Base-by-base conservation (phyloP, 2,113 vertebrate species). In the Lucifuga dentata region DNA sequence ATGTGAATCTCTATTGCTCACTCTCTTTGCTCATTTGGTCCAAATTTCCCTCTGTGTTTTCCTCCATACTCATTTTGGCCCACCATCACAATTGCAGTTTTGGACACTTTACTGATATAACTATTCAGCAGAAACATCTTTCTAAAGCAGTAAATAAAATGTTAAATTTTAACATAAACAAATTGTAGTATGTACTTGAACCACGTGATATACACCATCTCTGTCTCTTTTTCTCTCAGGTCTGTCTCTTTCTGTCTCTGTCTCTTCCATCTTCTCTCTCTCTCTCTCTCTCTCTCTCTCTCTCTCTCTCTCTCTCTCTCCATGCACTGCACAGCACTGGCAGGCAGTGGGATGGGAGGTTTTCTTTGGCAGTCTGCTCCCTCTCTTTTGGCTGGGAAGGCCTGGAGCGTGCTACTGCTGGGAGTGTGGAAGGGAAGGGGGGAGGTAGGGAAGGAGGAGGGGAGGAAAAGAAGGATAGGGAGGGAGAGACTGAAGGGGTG, bases 391-490 rank as follows among this genome's bases (percentile, higher is more conserved):
- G 81, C 92, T 80, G 88, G 87, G 91, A 90, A 88, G 86, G 89
- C 91, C 86, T 93, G 85, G 82, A 89, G 90, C 81, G 83, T 86
- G 94, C 95, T 95, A 95, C 95, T 96, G 95, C 94, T 95, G 91
- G 73, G 86, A 86, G 76, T 88, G 79, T 60, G 83, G 81, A 90
- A 92, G 92, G 92, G 94, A 95, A 93, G 89, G 90, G 84, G 91
- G 89, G 83, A 76, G 84, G 78, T 66, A 72, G 77, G 40, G 78
- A 51, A 64, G 78, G 73, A 74, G 76, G 62, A 66, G 56, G 63
- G 69, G 57, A 50, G 68, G 67, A 35, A 23, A 40, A 33, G 38
- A 59, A 55, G 32, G 70, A 59, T 69, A 69, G 68, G 51, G 58
- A 68, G 40, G 75, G 35, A 82, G 83, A 76, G 79, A 74, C 65